Base-by-base conservation (phyloP, 2,797 vertebrate genomes). In the Balearica regulorum region DNA sequence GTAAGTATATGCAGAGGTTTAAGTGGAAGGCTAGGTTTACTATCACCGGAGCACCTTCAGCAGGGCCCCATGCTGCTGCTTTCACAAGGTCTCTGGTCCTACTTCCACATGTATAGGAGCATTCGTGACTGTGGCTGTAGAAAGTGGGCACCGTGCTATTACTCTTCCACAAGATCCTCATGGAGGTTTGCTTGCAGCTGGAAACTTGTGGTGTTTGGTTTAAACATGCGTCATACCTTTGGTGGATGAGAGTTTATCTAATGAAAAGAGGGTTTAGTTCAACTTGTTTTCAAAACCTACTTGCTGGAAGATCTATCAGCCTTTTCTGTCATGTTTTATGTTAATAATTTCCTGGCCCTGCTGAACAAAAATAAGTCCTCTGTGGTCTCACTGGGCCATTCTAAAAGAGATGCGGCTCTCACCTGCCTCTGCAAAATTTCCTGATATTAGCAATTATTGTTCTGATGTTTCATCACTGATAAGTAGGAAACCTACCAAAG, bases 231-330 rank as follows among this genome's bases (percentile, higher is more conserved):
- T 64, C 9, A 31, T 54, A 51, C 10, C 26, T 95, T 93, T 91
- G 76, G 79, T 75, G 71, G 46, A 33, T 72, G 25, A 55, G 90
- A 53, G 39, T 48, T 92, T 70, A 44, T 28, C 28, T 51, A 82
- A 86, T 31, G 43, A 95, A 89, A 97, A 93, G 43, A 44, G 73
- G 24, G 33, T 72, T 89, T 84, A 66, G 46, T 90, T 96, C 65
- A 73, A 83, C 46, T 81, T 64, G 28, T n/a, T 97, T 92, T 93
- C 89, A 95, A 69, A 88, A 87, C 44, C 41, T 90, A 37, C 62
- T 94, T 95, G 33, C 84, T 85, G 83, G 35, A 84, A 78, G 21
- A 24, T 39, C 44, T 95, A 10, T 44, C 48, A 2, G 0, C 17
- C 11, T 35, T 54, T 70, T 79, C 71, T 68, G 24, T 76, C 49